Base-by-base conservation (phyloP, 2,888 invertebrate genomes). In the Candidula unifasciata region DNA sequence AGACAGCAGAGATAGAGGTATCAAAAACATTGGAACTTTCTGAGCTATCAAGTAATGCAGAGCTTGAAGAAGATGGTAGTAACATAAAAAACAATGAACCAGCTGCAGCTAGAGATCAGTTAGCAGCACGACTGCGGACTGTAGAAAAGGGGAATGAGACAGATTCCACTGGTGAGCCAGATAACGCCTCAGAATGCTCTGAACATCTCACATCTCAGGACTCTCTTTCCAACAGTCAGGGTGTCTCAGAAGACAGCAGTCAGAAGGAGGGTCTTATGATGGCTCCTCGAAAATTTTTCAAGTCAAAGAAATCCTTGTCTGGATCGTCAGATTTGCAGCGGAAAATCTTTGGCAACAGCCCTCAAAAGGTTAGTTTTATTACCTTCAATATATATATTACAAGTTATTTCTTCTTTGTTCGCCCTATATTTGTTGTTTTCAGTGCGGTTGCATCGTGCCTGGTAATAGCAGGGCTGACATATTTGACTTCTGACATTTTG, bases 251-350 rank as follows among this genome's bases (percentile, higher is more conserved):
- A 85, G 87, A 83, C 80, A 85, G 52, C 88, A 88, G 35, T 87
- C 89, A 68, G 88, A 89, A 86, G 88, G 89, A 84, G 88, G 89
- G 77, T 3, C 18, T 27, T 5, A 73, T 69, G 54, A 57, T 74
- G 30, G 69, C 84, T 60, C 83, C 85, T 33, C 80, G 87, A 37
- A 90, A 90, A 64, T 90, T 91, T 84, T 91, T 91, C 87, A 89
- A 91, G 82, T 90, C 91, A 37, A 89, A 90, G 85, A 90, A 89
- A 66, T 87, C 89, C 5, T 86, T 74, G 44, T 85, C 85, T 27
- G 71, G 66, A 33, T 69, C 81, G 30, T 82, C 85, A 18, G 85
- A 80, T 73, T 52, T 85, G 54, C 85, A 87, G 71, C 78, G 85
- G 30, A 85, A 85, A 76, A 83, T 85, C 33, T 83, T 85, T 60